Evolutionary conservation across 1,140 invertebrate species (phyloP).

Genomic region (Bombus picipes): DNA sequence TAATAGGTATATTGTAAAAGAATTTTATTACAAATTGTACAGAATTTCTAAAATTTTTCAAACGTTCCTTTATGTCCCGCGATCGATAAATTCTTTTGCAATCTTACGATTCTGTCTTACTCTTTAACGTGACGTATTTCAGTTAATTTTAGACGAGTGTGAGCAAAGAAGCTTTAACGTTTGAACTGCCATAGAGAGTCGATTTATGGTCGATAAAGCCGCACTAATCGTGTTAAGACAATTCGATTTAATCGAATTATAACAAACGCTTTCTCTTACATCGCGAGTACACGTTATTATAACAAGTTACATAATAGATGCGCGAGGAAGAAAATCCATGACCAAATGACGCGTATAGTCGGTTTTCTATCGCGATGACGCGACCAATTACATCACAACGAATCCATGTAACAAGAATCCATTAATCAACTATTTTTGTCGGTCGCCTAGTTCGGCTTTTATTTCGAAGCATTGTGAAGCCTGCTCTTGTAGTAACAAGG

Average conservation of each 20-base stretch:
- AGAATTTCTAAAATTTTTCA: background rate
- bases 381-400: constrained; percentile 49
- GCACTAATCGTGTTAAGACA: background rate
- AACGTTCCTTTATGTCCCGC: background rate
- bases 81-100: background rate
- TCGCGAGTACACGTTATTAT: background rate
- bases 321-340: constrained; percentile 32
- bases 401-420: constrained; percentile 37
- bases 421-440: constrained; percentile 14
- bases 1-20: background rate
- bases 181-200: background rate
- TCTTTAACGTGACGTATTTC: background rate
- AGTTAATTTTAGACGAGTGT: background rate
- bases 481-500: constrained; percentile 20
- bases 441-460: constrained; percentile 26
- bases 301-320: background rate
- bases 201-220: background rate
- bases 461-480: constrained; percentile 35
- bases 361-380: constrained; percentile 19
- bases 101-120: background rate
- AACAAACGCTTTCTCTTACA: background rate
- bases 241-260: background rate
- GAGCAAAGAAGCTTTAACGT: background rate
- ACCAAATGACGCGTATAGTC: constrained; percentile 9
- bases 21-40: background rate